Percentiles rank a stretch among this genome's conserved stretches.
Conservation (phyloP, 2,797 vertebrate species). For the Sarcophilus harrisii region DNA sequence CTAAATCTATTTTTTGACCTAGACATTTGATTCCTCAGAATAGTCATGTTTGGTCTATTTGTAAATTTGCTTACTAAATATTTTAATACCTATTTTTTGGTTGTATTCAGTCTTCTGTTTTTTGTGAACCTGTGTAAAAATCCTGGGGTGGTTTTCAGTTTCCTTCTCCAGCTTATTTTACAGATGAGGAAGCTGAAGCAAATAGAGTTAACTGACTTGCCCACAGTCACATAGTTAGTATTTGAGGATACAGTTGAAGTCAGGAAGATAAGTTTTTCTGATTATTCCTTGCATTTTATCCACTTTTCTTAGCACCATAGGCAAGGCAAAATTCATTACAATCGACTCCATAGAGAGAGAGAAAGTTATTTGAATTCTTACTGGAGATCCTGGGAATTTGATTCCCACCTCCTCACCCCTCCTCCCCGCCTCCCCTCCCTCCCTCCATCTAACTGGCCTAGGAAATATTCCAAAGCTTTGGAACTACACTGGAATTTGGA, state of each 20-base stretch:
- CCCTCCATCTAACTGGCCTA: not conserved
- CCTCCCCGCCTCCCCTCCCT: too few species aligned
- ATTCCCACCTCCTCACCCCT: too few species aligned
- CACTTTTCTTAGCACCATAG: not conserved
- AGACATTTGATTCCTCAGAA: not conserved
- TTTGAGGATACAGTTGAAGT: not conserved
- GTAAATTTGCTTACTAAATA: not conserved
- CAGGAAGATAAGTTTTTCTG: not conserved
- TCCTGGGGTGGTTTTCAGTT: not conserved
- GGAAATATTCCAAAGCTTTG: not conserved
- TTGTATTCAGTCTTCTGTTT: not conserved
- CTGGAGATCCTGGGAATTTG: not conserved
- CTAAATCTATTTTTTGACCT: conserved; percentile 14
- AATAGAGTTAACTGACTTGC: not conserved
- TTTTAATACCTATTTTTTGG: not conserved
- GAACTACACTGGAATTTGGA: not conserved
- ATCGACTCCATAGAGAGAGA: not conserved
- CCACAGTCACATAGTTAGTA: not conserved
- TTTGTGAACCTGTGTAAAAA: not conserved
- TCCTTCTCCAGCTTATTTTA: not conserved
- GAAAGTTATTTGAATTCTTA: not conserved
- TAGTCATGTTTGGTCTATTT: not conserved
- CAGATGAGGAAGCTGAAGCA: not conserved
- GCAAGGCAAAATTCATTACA: not conserved
- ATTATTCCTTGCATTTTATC: not conserved